Evolutionary conservation across 2,113 vertebrate species (phyloP).

Genomic region (Rattus rattus): DNA sequence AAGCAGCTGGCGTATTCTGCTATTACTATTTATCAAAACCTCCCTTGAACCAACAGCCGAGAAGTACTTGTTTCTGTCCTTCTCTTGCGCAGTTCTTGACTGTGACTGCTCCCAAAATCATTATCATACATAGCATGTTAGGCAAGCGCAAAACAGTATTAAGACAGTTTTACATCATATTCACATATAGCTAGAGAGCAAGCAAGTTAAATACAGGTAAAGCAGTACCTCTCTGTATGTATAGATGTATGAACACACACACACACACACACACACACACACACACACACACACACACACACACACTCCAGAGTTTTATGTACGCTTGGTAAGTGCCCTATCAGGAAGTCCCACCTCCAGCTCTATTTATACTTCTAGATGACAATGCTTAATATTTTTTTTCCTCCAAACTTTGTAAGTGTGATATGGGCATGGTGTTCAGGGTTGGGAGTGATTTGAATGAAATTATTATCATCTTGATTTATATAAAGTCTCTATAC

Average conservation of each 20-base stretch:
- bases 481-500: background rate
- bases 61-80: background rate
- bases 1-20: background rate
- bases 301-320: background rate
- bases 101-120: constrained; percentile 38
- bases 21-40: constrained; percentile 47
- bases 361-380: constrained; percentile 4
- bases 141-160: constrained; percentile 17
- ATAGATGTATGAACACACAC: background rate
- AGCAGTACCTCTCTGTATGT: background rate
- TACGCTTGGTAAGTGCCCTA: background rate
- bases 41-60: constrained; percentile 1
- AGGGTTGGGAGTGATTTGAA: background rate
- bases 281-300: background rate
- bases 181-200: constrained; percentile 25
- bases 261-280: background rate
- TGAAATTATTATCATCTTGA: background rate
- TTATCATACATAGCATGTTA: constrained; percentile 12
- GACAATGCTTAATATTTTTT: background rate
- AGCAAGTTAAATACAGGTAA: constrained; percentile 27
- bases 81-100: constrained; percentile 25
- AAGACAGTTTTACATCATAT: constrained; percentile 2
- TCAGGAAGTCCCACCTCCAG: background rate
- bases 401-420: background rate
- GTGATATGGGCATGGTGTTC: background rate